Conservation (phyloP, 2,797 vertebrate species). For the Catostomus latipinnis region DNA sequence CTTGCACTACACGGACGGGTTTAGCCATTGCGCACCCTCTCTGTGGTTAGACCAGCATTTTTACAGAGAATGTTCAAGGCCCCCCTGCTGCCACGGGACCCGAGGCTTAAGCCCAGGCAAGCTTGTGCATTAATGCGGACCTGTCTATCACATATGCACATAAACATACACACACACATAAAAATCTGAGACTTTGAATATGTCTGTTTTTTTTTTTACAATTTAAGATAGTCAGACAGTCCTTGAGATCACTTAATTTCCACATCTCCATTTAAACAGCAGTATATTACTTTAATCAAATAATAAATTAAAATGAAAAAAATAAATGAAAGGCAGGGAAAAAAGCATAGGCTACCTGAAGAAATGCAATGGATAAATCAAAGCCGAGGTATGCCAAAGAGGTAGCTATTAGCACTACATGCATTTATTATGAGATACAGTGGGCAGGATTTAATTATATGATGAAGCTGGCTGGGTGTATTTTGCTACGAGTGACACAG, state of each 20-base stretch:
- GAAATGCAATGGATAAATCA: conserved; percentile 59
- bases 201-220: neutral
- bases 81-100: no score
- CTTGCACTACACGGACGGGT: no score
- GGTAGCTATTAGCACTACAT: conserved; percentile 86
- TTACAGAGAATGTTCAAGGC: no score
- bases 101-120: no score
- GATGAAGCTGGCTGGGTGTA: conserved; percentile 79
- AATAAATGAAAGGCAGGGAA: conserved; percentile 42
- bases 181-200: neutral
- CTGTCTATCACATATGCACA: conserved; percentile 22
- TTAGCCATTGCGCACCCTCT: no score
- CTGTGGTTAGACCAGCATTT: no score
- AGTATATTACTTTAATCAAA: conserved; percentile 53
- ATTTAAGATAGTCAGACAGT: conserved; percentile 14
- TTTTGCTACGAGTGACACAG: conserved; percentile 82
- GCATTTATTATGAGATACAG: conserved; percentile 87
- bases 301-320: conserved; percentile 34
- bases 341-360: conserved; percentile 47
- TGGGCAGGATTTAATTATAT: conserved; percentile 86
- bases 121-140: no score
- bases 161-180: conserved; percentile 45
- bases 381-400: conserved; percentile 68
- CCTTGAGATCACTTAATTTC: conserved; percentile 58
- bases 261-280: conserved; percentile 53